Conservation (phyloP, 2,797 vertebrate genomes). For the Australoheros facetus region DNA sequence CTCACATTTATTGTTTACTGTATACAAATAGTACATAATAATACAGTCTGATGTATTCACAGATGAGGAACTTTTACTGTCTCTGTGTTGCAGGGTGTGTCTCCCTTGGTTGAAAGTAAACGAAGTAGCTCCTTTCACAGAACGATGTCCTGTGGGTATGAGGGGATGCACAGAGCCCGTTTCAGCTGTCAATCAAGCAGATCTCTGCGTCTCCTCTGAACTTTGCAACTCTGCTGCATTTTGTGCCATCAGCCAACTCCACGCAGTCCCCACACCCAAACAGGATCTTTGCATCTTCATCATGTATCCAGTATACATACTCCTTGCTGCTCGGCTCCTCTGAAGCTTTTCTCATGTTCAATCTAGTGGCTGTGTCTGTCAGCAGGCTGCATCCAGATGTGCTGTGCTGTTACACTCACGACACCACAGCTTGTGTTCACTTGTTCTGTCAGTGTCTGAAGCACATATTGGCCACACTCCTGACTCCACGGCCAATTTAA, state of each 20-base stretch:
- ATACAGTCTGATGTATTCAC: neutral
- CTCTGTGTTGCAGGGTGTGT: neutral
- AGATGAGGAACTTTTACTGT: accelerated
- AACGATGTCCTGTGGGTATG: neutral
- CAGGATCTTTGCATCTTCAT: too few relatives aligned
- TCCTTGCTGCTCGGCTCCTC: too few relatives aligned
- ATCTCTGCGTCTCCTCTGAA: neutral
- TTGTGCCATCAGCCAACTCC: conserved; percentile 7
- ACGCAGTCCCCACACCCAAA: neutral
- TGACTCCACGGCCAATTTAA: too few relatives aligned
- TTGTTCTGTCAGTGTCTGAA: too few relatives aligned
- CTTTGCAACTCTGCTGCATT: neutral
- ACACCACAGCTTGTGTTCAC: too few relatives aligned
- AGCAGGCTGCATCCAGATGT: too few relatives aligned
- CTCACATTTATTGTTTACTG: neutral
- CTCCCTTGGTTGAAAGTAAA: neutral
- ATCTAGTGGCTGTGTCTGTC: too few relatives aligned
- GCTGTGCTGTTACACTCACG: too few relatives aligned
- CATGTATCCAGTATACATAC: too few relatives aligned
- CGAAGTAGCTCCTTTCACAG: neutral
- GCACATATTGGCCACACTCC: too few relatives aligned
- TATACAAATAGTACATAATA: neutral
- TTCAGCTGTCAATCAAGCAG: neutral
- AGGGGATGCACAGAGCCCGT: accelerated
- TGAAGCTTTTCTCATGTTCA: too few relatives aligned